Evolutionary conservation across 30 jellyfish, hydroid and myxozoan genomes (phyloP).

Genomic region (Calvadosia cruxmelitensis): DNA sequence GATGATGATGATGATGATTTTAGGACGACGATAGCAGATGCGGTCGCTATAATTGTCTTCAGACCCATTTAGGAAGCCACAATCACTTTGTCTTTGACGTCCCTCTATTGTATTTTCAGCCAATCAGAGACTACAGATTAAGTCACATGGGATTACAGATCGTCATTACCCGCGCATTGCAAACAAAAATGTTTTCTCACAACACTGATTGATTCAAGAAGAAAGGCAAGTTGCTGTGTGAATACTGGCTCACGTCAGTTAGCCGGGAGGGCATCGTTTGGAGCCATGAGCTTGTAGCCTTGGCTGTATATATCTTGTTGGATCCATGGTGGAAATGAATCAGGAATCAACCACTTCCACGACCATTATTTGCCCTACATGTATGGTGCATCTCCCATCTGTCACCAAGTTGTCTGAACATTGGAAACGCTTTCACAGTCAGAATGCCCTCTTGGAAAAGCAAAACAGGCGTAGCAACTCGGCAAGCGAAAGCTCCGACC

Average conservation of each 20-base stretch:
- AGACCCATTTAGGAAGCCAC: too few relatives aligned
- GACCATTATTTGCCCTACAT: conserved; percentile 60
- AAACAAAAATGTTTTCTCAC: neutral
- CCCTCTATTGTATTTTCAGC: neutral
- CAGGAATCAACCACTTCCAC: too few relatives aligned
- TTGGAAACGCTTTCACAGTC: conserved; percentile 61
- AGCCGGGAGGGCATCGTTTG: too few relatives aligned
- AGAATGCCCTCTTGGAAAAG: neutral
- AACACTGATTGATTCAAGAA: neutral
- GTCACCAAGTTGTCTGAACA: conserved; percentile 57
- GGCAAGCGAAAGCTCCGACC: conserved; percentile 8
- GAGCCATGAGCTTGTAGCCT: too few relatives aligned
- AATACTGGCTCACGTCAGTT: too few relatives aligned
- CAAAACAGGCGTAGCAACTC: conserved; percentile 9
- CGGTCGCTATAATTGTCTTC: too few relatives aligned
- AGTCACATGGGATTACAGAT: neutral
- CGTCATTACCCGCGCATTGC: conserved; percentile 3
- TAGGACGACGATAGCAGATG: too few relatives aligned
- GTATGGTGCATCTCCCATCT: conserved; percentile 54
- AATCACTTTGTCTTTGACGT: too few relatives aligned
- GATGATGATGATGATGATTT: too few relatives aligned
- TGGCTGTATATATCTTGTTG: too few relatives aligned
- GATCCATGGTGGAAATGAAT: too few relatives aligned
- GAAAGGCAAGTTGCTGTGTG: too few relatives aligned
- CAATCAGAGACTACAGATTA: neutral